These are phyloP conservation scores for Netelia inedita DNA, from an alignment of 2,888 invertebrate species.

Conservation along the genomic window DNA sequence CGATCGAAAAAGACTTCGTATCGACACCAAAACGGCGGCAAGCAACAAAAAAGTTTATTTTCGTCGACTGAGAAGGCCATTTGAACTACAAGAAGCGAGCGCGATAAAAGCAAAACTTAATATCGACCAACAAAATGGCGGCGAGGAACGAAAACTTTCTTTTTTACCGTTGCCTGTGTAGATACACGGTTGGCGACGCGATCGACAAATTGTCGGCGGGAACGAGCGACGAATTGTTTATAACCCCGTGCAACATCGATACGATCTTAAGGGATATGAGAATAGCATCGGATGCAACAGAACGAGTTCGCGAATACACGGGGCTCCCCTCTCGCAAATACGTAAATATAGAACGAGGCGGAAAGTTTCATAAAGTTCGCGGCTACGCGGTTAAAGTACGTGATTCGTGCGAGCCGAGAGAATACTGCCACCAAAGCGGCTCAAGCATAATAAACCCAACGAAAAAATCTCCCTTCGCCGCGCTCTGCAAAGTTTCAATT, in stretches of 20 bases:
- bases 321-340: conserved; percentile 49
- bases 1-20: no score
- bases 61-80: not conserved
- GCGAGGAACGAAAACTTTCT: no score
- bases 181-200: not conserved
- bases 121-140: no score
- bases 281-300: conserved; percentile 7
- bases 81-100: no score
- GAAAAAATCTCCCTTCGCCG: conserved; percentile 10
- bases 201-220: not conserved
- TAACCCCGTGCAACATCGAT: not conserved
- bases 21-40: not conserved
- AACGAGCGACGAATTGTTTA: not conserved
- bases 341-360: conserved; percentile 66
- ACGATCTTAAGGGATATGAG: conserved; percentile 15
- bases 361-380: conserved; percentile 60
- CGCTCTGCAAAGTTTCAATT: conserved; percentile 29
- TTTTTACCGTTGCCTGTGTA: no score
- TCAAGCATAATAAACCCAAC: conserved; percentile 12
- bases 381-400: conserved; percentile 54
- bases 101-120: no score
- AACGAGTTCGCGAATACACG: conserved; percentile 47
- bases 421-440: conserved; percentile 33
- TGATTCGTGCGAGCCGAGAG: conserved; percentile 40
- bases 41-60: not conserved